These are phyloP conservation scores for Odontesthes bonariensis DNA, from an alignment of 2,113 vertebrate genomes.

Conservation along the genomic window DNA sequence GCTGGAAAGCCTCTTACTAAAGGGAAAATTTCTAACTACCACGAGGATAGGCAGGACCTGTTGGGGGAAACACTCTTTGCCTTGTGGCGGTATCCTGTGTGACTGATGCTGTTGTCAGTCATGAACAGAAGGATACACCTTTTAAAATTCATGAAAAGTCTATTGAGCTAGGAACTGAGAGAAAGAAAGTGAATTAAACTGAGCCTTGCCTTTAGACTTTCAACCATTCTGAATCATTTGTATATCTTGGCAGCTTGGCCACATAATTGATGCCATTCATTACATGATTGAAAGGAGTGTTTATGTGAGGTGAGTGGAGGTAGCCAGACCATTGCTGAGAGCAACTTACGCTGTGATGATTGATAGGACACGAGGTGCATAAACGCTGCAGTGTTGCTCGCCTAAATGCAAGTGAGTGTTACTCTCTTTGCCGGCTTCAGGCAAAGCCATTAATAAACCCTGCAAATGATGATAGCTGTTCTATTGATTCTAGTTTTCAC, in stretches of 20 bases:
- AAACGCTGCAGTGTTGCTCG: conserved; percentile 51
- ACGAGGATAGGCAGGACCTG: conserved; percentile 32
- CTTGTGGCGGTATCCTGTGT: conserved; percentile 50
- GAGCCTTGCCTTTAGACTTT: conserved; percentile 58
- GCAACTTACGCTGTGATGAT: conserved; percentile 64
- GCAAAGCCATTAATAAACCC: conserved; percentile 74
- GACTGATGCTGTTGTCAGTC: conserved; percentile 63
- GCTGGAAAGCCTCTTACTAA: conserved; percentile 29
- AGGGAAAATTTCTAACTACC: conserved; percentile 40
- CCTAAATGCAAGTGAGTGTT: conserved; percentile 75
- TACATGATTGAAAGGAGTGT: conserved; percentile 65
- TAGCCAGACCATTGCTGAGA: conserved; percentile 64
- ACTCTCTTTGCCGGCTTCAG: conserved; percentile 54
- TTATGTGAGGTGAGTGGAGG: conserved; percentile 63
- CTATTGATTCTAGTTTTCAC: conserved; percentile 72
- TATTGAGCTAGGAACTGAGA: conserved; percentile 24
- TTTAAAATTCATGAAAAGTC: conserved; percentile 68
- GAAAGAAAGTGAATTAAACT: conserved; percentile 53
- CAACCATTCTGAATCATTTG: conserved; percentile 64
- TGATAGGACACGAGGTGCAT: conserved; percentile 63
- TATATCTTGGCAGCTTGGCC: conserved; percentile 60
- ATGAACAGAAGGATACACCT: conserved; percentile 48
- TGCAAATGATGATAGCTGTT: conserved; percentile 78
- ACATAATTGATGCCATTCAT: conserved; percentile 74
- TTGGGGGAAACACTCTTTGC: conserved; percentile 28